Base-by-base conservation (phyloP, 1,140 invertebrate genomes). In the Drosophila paulistorum region DNA sequence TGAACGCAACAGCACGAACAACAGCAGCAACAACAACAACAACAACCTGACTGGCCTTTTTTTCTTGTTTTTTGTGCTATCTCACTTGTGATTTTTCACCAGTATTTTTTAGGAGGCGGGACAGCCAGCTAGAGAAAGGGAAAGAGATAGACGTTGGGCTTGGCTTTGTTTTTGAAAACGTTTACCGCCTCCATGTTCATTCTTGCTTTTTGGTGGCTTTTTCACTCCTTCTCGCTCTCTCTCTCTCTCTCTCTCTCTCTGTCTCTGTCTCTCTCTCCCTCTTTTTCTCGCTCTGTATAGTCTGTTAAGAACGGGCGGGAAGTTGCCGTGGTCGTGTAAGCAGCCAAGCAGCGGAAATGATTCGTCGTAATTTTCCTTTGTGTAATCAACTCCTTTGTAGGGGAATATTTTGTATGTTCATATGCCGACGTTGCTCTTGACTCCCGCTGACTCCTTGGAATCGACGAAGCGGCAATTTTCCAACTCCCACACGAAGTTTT, bases 351-450 rank as follows among this genome's bases (percentile, higher is more conserved):
- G 89, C 89, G 89, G 89, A 91, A 91, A 91, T 91, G 89, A 91
- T 91, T 91, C 89, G 89, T 79, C 89, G 89, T 91, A 91, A 91
- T 91, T 91, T 91, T 91, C 89, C 89, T 91, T 91, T 91, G 89
- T 91, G 89, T 91, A 91, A 91, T 91, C 89, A 91, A 91, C 83
- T 89, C 89, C 81, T 91, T 91, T 91, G 84, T 90, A 89, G 85
- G 76, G 45, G 72, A 86, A 87, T 83, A 87, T 87, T 87, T 87
- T 89, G 79, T 87, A 83, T 87, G 83, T 87, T 87, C 83, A 87
- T 89, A 87, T 87, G 84, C 83, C 81, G 68, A 68, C 71, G 68
- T 54, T 66, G 75, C 81, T 87, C 76, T 79, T 87, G 79, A 79
- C 76, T 79, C 74, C 68, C 64, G 60, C 68, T 26, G 42, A 74